These are phyloP conservation scores for Choreutis nemorana DNA, from an alignment of 2,888 invertebrate species.

Conservation along the genomic window DNA sequence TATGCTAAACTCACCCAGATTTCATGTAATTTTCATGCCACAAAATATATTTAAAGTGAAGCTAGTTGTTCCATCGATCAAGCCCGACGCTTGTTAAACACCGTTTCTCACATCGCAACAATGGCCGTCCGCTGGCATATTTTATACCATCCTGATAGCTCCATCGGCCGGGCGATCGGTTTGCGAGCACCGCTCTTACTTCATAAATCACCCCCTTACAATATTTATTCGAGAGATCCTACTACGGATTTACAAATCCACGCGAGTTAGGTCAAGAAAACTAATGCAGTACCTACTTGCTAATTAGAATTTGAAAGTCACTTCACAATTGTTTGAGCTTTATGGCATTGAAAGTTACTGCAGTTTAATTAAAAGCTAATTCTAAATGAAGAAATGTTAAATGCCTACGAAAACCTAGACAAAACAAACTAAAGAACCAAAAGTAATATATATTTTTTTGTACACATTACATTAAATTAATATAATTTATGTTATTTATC, in stretches of 20 bases:
- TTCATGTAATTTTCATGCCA: constrained; percentile 41
- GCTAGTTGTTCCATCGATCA: constrained; percentile 44
- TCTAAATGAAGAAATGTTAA: too few species aligned
- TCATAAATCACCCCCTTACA: constrained; percentile 62
- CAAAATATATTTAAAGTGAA: constrained; percentile 36
- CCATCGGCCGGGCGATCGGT: constrained; percentile 52
- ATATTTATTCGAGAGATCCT: constrained; percentile 57
- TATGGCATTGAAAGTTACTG: too few species aligned
- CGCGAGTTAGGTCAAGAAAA: too few species aligned
- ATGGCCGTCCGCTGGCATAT: constrained; percentile 59
- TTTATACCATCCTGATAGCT: constrained; percentile 58
- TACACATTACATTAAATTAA: too few species aligned
- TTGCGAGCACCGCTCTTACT: constrained; percentile 37
- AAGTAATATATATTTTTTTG: too few species aligned
- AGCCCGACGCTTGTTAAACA: constrained; percentile 56
- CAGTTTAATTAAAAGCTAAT: too few species aligned
- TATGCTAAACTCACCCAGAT: constrained; percentile 28
- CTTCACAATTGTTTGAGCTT: too few species aligned
- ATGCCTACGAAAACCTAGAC: too few species aligned
- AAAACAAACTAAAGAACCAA: too few species aligned
- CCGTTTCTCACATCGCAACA: constrained; percentile 64
- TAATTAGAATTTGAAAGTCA: too few species aligned
- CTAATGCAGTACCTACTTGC: too few species aligned
- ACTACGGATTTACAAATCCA: constrained; percentile 33
- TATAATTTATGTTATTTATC: too few species aligned